Percentiles rank a stretch among this genome's conserved stretches.
Conservation (phyloP, 2,888 invertebrate genomes). For the Alviniconcha strummeri region DNA sequence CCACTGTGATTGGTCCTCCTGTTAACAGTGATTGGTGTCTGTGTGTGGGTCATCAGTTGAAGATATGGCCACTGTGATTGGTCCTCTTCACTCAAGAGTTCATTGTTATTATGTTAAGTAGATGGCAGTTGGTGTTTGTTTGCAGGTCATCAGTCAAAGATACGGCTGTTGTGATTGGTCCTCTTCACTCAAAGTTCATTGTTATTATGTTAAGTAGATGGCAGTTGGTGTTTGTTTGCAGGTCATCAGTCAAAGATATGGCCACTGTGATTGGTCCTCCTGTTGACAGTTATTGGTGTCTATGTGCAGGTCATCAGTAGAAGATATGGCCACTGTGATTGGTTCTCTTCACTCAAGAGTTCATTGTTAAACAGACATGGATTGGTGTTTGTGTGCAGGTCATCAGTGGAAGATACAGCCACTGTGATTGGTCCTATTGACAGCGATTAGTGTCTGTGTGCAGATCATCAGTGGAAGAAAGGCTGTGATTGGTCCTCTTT, state of each 20-base stretch:
- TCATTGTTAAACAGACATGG: no score
- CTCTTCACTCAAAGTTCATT: no score
- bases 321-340: conserved; percentile 51
- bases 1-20: no score
- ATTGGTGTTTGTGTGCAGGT: conserved; percentile 41
- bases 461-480: conserved; percentile 57
- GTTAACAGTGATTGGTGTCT: no score
- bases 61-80: no score
- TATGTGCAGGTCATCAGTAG: conserved; percentile 48
- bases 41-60: no score
- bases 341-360: conserved; percentile 57
- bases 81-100: no score
- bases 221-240: conserved; percentile 28
- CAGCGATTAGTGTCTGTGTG: background rate
- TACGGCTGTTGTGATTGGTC: conserved; percentile 31
- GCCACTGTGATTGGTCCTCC: conserved; percentile 57
- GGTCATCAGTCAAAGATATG: conserved; percentile 55
- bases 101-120: no score
- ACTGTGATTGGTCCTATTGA: conserved; percentile 54
- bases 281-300: no score
- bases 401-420: conserved; percentile 53
- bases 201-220: no score
- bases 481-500: conserved; percentile 61
- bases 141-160: conserved; percentile 57
- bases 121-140: background rate